Base-by-base conservation (phyloP, 2,113 vertebrate species). In the Triplophysa dalaica region DNA sequence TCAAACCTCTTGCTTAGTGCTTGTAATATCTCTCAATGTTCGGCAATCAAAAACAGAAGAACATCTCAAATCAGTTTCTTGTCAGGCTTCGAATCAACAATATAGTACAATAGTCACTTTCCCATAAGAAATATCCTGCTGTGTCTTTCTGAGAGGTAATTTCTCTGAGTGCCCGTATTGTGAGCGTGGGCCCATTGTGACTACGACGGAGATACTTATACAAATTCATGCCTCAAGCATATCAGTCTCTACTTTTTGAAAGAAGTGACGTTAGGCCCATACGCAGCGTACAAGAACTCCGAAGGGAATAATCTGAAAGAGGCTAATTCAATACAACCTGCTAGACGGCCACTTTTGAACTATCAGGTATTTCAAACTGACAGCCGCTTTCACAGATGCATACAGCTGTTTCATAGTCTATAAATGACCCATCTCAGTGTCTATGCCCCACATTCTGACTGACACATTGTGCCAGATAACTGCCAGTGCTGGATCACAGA, bases 1-100 rank as follows among this genome's bases (percentile, higher is more conserved):
- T 90, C 86, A 86, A 82, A 83, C 83, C 86, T 85, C 81, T 86
- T 82, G 87, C 91, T 86, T 86, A 65, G 70, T 60, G 72, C 75
- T 83, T 64, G 62, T 82, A 48, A 82, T 79, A 84, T 82, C 69
- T 80, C 76, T 75, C 75, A 38, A 79, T 86, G 84, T 90, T 70
- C 86, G 85, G 86, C 91, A 93, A 92, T 93, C 90, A 92, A 89
- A 92, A 87, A 88, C 60, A 84, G 87, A 87, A 86, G 87, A 91
- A 89, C 90, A 90, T 92, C 90, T 89, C 61, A 73, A 87, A 89
- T 89, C 84, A 85, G 87, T 74, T 83, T 80, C 65, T 62, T 52
- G 77, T 87, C 87, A 84, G 79, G 84, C 84, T 52, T 68, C 81
- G 81, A 87, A 85, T 89, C 82, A 86, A 91, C 90, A 90, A 90